Conservation (phyloP, 2,113 vertebrate species). For the Nesogale talazaci region DNA sequence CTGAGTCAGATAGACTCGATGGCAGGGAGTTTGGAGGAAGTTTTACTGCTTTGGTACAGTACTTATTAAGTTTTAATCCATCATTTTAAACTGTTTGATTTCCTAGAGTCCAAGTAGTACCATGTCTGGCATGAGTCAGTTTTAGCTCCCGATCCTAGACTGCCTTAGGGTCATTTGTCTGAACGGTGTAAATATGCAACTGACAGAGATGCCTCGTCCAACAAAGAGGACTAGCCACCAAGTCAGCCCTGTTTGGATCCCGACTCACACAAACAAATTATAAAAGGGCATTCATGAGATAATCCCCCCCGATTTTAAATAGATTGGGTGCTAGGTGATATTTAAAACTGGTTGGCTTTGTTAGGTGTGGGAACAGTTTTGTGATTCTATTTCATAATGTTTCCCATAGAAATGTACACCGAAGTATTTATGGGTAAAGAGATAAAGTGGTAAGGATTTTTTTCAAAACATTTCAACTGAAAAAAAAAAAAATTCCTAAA, state of each 20-base stretch:
- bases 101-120: background rate
- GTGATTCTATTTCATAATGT: too few relatives aligned
- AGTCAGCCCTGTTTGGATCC: background rate
- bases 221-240: background rate
- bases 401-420: too few relatives aligned
- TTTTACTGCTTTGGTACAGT: too few relatives aligned
- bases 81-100: slow-evolving; percentile 2
- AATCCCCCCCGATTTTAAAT: background rate
- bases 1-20: too few relatives aligned
- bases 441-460: too few relatives aligned
- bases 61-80: background rate
- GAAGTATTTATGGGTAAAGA: too few relatives aligned
- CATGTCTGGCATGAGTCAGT: background rate
- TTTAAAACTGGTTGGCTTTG: background rate
- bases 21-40: too few relatives aligned
- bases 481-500: too few relatives aligned
- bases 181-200: background rate
- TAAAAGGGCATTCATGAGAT: background rate
- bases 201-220: background rate
- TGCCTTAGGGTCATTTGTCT: background rate
- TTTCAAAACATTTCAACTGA: too few relatives aligned
- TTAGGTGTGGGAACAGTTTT: too few relatives aligned
- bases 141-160: background rate
- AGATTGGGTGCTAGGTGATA: background rate
- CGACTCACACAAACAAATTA: slow-evolving; percentile 14